Conservation (phyloP, 92 coral and sea anemone species). For the Phenganax marumi region DNA sequence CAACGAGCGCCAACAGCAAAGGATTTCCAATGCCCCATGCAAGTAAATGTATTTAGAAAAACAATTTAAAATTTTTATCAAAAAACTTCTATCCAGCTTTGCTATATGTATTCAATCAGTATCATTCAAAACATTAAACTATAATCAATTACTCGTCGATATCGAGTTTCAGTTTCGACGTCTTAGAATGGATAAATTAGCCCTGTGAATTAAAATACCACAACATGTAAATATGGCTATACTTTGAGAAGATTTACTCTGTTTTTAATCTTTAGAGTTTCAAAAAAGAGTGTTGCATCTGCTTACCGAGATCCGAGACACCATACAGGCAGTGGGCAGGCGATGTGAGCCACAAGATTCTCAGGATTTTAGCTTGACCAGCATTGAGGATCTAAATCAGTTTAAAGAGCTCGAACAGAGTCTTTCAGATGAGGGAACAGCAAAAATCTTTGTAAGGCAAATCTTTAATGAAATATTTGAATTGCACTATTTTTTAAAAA, state of each 20-base stretch:
- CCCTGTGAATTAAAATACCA: too few relatives aligned
- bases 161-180: too few relatives aligned
- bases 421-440: neutral
- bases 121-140: too few relatives aligned
- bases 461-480: neutral
- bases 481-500: neutral
- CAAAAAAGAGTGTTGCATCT: constrained; percentile 4
- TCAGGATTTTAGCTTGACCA: neutral
- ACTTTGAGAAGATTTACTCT: neutral
- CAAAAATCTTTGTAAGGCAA: neutral
- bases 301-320: neutral
- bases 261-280: constrained; percentile 2
- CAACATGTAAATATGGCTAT: neutral
- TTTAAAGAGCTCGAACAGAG: neutral
- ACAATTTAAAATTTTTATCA: too few relatives aligned
- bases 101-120: too few relatives aligned
- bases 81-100: too few relatives aligned
- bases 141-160: too few relatives aligned
- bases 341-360: neutral
- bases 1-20: too few relatives aligned
- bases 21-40: too few relatives aligned
- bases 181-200: too few relatives aligned
- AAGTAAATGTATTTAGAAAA: too few relatives aligned
- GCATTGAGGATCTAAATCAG: neutral
- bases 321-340: neutral